phyloP scores from a whole-genome alignment of 2,797 vertebrate species.

The Phyllotis vaccarum region DNA sequence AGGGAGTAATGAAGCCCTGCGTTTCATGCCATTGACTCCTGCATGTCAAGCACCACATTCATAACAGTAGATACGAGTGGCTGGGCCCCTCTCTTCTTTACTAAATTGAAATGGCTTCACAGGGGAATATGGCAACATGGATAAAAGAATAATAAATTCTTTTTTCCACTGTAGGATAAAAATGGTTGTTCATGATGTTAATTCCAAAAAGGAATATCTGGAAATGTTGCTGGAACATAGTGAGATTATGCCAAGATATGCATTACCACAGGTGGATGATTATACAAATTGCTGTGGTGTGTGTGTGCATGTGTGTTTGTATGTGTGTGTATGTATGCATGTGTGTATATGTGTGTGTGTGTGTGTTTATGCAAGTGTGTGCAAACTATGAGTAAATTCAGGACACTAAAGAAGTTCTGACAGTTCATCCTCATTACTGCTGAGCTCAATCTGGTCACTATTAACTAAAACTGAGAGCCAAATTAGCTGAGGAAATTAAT shows the following conservation, averaged over 20 bases:
- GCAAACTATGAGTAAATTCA: neutral
- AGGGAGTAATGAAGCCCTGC: constrained; percentile 64
- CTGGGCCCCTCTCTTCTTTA: constrained; percentile 55
- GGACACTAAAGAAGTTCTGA: neutral
- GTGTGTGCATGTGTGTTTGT: neutral
- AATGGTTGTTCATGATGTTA: constrained; percentile 68
- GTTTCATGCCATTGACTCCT: constrained; percentile 69
- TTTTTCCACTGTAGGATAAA: constrained; percentile 32
- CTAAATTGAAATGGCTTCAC: constrained; percentile 63
- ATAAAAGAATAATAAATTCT: constrained; percentile 73
- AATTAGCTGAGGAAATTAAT: neutral
- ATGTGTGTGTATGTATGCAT: neutral
- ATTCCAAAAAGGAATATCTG: constrained; percentile 59
- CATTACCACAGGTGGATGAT: neutral
- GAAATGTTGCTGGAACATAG: constrained; percentile 27
- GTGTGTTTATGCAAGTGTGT: neutral
- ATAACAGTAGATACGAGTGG: neutral
- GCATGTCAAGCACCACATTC: constrained; percentile 61
- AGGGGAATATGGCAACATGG: constrained; percentile 4
- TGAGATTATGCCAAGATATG: neutral
- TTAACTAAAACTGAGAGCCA: neutral
- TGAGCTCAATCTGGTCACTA: neutral
- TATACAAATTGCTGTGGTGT: neutral
- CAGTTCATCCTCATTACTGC: neutral
- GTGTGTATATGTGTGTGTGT: neutral